These are phyloP conservation scores for Pristionchus arcanus DNA, from an alignment of 2,888 invertebrate genomes.

Conservation along the genomic window DNA sequence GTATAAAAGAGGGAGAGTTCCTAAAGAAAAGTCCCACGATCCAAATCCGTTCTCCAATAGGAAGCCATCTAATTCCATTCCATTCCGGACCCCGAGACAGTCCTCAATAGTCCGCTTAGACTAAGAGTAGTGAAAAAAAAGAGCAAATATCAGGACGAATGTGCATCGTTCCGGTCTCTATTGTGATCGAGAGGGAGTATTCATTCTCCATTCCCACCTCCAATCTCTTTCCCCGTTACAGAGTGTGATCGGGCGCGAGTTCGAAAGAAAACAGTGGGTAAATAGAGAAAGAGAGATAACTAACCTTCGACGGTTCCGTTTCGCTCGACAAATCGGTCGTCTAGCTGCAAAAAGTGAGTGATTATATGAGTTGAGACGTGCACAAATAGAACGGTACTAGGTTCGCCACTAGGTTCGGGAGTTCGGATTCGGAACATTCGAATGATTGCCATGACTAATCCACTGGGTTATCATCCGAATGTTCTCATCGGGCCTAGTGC, in stretches of 20 bases:
- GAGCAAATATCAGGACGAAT: neutral
- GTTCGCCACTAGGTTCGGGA: too few species aligned
- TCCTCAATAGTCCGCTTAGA: neutral
- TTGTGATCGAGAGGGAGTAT: neutral
- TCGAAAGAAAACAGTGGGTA: neutral
- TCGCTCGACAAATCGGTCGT: slow-evolving; percentile 53
- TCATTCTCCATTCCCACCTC: slow-evolving; percentile 26
- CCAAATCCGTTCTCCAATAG: too few species aligned
- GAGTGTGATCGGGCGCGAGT: neutral
- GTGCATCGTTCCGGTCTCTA: slow-evolving; percentile 35
- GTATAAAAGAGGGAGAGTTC: neutral
- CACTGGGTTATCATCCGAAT: too few species aligned
- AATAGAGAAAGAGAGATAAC: neutral
- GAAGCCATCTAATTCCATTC: neutral
- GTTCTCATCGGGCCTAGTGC: too few species aligned
- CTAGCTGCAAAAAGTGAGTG: neutral
- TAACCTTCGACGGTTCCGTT: slow-evolving; percentile 53
- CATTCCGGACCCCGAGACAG: neutral
- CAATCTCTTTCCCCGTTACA: neutral
- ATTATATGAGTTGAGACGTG: neutral
- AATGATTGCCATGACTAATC: too few species aligned
- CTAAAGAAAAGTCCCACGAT: too few species aligned
- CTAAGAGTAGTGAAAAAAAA: neutral
- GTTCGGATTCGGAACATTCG: too few species aligned
- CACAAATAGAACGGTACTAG: neutral